phyloP scores from a whole-genome alignment of 2,888 invertebrate genomes.

The Lepeophtheirus nordmannii region DNA sequence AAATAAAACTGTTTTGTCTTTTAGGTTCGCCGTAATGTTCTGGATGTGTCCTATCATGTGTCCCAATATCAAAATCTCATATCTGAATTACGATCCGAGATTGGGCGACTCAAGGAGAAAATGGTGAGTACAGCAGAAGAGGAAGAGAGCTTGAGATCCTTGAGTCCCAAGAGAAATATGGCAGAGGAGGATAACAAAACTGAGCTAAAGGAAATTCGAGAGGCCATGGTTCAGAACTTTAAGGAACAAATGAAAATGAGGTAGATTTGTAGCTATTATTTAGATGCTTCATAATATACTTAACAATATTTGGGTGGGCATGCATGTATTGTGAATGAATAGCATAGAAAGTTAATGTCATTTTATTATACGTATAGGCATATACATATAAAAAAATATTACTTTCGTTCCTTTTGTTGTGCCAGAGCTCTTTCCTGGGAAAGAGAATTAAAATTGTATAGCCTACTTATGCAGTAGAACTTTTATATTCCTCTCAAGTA shows the following conservation, averaged over 20 bases:
- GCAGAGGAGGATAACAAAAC: slow-evolving; percentile 26
- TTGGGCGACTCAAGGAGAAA: slow-evolving; percentile 58
- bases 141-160: slow-evolving; percentile 27
- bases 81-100: slow-evolving; percentile 65
- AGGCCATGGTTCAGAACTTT: slow-evolving; percentile 72
- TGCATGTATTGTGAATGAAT: too few species aligned
- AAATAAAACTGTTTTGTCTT: too few species aligned
- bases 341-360: too few species aligned
- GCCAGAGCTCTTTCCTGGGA: too few species aligned
- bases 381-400: too few species aligned
- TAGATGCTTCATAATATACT: too few species aligned
- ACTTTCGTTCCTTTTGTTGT: too few species aligned
- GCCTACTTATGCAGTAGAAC: too few species aligned
- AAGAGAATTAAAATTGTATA: too few species aligned
- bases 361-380: too few species aligned
- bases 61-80: slow-evolving; percentile 69
- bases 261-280: slow-evolving; percentile 28
- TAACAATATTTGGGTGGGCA: too few species aligned
- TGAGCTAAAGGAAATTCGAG: slow-evolving; percentile 44
- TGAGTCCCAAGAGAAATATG: neutral
- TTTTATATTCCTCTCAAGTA: too few species aligned
- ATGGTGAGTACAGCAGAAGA: slow-evolving; percentile 42
- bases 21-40: slow-evolving; percentile 48
- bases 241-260: slow-evolving; percentile 82
- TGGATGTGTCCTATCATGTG: slow-evolving; percentile 58